Conservation (phyloP, 2,113 vertebrate genomes). For the Gavialis gangeticus region DNA sequence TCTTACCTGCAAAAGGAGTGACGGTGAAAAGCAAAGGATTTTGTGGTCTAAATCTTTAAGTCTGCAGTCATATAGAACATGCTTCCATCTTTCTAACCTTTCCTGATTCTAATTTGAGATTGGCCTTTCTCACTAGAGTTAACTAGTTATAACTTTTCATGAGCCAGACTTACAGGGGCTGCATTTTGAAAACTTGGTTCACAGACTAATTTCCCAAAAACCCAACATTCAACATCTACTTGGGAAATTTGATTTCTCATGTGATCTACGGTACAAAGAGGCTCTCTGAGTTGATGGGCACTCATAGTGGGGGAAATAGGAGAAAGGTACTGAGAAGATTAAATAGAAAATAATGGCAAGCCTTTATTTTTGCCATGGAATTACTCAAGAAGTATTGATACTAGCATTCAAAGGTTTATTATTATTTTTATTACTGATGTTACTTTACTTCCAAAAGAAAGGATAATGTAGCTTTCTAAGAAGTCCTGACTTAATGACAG, state of each 20-base stretch:
- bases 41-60: background rate
- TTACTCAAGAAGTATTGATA: background rate
- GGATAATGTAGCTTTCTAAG: background rate
- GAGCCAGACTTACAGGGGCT: background rate
- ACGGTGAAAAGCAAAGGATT: background rate
- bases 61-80: background rate
- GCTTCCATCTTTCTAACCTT: background rate
- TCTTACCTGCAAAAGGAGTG: background rate
- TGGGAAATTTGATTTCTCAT: background rate
- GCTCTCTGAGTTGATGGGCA: background rate
- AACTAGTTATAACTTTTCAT: background rate
- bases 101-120: background rate
- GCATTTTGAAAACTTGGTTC: background rate
- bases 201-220: background rate
- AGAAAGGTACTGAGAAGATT: no score
- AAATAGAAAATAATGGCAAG: background rate
- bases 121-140: background rate
- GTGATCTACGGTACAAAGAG: background rate
- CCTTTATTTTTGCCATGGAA: background rate
- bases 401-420: background rate
- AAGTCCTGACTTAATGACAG: background rate
- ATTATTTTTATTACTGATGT: background rate
- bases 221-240: background rate
- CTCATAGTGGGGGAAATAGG: background rate
- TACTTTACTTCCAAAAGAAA: background rate